A percentile compares a stretch with the other conserved stretches of the same genome.
These are phyloP conservation scores for Psittacus erithacus DNA, from an alignment of 2,113 vertebrate species.

Conservation along the genomic window DNA sequence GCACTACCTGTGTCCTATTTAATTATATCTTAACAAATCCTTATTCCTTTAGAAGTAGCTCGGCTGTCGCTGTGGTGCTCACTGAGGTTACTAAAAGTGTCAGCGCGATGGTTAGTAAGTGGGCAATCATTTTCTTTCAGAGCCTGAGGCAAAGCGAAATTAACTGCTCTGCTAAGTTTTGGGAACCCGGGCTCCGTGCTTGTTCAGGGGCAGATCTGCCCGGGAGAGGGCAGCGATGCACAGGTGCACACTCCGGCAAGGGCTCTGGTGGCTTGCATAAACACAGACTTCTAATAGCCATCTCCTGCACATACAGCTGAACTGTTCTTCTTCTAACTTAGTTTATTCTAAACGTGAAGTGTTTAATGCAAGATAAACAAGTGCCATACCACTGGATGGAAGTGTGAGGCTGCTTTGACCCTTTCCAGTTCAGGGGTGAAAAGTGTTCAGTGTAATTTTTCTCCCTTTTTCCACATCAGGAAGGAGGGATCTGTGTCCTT, in stretches of 20 bases:
- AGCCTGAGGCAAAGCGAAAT: not conserved
- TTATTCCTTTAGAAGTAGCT: not conserved
- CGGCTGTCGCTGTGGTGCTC: not conserved
- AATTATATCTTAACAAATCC: not conserved
- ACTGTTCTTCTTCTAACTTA: not conserved
- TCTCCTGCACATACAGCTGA: not conserved
- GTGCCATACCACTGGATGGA: not conserved
- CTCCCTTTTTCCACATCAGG: not conserved
- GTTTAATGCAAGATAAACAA: not conserved
- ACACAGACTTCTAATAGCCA: not conserved
- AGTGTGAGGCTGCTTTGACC: not conserved
- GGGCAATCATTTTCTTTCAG: not conserved
- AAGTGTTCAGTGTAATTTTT: not conserved
- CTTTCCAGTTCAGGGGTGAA: not conserved
- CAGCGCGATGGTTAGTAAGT: not conserved
- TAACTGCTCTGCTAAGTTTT: not conserved
- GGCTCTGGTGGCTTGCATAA: not conserved
- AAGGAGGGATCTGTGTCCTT: not conserved
- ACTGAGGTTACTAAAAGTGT: not conserved
- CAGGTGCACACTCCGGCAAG: rapidly evolving
- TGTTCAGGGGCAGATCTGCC: not conserved
- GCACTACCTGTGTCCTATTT: not conserved
- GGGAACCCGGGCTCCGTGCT: not conserved
- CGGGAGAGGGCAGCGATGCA: not conserved
- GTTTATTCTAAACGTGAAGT: not conserved